Percentiles rank a stretch among this genome's conserved stretches.
Conservation (phyloP, 35 echinoderm and acorn worm genomes). For the Strongylocentrotus purpuratus region DNA sequence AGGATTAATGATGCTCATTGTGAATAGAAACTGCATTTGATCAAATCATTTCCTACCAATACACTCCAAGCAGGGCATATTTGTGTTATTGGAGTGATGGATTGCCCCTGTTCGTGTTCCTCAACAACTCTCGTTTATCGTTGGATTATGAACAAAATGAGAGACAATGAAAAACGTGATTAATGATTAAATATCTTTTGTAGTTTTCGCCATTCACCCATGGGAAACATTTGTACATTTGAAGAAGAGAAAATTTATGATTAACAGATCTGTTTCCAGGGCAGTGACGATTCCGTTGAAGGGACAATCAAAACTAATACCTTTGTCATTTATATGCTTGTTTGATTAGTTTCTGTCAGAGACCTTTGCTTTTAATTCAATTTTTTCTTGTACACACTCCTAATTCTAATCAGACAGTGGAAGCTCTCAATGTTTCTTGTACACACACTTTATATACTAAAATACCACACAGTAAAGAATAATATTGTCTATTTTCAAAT, state of each 20-base stretch:
- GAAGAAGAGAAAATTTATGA: neutral
- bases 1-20: conserved; percentile 11
- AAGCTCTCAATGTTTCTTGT: no score
- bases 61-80: conserved; percentile 1
- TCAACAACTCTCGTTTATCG: neutral
- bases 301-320: neutral
- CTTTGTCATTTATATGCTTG: neutral
- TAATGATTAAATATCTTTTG: conserved; percentile 6
- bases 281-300: neutral
- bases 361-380: neutral
- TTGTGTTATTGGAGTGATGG: conserved; percentile 4
- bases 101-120: neutral
- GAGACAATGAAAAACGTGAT: neutral
- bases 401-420: no score
- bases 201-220: neutral
- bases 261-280: neutral
- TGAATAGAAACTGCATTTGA: conserved; percentile 18
- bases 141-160: neutral
- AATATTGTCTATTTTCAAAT: no score
- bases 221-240: neutral
- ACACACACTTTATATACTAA: no score
- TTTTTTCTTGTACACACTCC: no score
- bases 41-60: conserved; percentile 13
- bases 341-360: neutral
- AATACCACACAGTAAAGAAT: no score